Evolutionary conservation across 2,888 invertebrate species (phyloP).

Genomic region (Ormyrus labotus): DNA sequence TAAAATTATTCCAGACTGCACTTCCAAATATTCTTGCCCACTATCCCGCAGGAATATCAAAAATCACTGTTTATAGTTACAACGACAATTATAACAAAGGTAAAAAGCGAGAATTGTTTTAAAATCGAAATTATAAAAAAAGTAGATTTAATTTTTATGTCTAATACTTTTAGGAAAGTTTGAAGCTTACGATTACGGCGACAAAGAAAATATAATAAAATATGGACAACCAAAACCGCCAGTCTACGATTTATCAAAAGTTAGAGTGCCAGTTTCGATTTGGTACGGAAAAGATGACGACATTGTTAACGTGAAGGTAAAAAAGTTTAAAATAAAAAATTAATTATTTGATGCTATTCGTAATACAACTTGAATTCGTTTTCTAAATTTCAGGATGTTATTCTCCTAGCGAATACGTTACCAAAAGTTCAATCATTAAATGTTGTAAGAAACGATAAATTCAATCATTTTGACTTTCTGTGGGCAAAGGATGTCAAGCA

Average conservation of each 20-base stretch:
- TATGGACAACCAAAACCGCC: constrained; percentile 16
- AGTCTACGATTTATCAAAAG: constrained; percentile 33
- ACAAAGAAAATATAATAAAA: not conserved
- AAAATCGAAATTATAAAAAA: not conserved
- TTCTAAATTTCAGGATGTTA: constrained; percentile 44
- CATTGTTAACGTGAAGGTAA: constrained; percentile 40
- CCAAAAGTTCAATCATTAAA: constrained; percentile 11
- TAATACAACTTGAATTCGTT: not conserved
- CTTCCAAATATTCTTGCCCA: constrained; percentile 46
- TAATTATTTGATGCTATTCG: too few relatives aligned
- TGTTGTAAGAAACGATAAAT: not conserved
- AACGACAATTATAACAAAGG: constrained; percentile 54
- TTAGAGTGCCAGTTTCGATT: constrained; percentile 35
- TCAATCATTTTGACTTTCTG: constrained; percentile 52
- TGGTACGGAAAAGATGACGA: constrained; percentile 36
- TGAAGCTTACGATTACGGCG: constrained; percentile 38
- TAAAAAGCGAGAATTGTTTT: constrained; percentile 2
- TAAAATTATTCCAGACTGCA: constrained; percentile 31
- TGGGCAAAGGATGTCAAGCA: constrained; percentile 43
- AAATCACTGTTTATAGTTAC: constrained; percentile 51
- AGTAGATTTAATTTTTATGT: not conserved
- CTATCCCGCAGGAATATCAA: constrained; percentile 58
- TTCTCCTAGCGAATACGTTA: not conserved
- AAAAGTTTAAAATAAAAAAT: not conserved
- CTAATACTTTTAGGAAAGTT: constrained; percentile 34